Evolutionary conservation across 2,113 vertebrate genomes (phyloP).

Genomic region (Hylia prasina): DNA sequence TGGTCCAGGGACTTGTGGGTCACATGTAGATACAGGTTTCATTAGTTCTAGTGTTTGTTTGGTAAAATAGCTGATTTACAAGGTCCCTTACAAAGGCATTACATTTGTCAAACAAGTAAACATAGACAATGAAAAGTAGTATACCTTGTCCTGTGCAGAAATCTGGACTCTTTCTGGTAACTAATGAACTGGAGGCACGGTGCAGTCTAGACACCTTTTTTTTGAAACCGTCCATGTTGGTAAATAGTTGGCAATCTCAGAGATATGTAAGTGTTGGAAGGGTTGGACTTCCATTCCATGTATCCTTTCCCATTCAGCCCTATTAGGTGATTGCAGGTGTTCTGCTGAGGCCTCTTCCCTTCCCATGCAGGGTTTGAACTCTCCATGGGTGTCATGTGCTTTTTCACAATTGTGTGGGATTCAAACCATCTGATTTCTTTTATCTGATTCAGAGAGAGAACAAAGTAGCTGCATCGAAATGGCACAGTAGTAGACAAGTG

Average conservation of each 20-base stretch:
- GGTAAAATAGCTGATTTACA: background rate
- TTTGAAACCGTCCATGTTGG: background rate
- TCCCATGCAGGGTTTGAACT: fast-evolving
- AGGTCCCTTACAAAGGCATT: background rate
- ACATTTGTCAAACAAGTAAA: background rate
- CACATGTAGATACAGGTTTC: background rate
- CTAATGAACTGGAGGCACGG: background rate
- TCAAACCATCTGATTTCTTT: background rate
- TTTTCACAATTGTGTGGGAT: background rate
- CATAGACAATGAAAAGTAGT: background rate
- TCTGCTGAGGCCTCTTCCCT: background rate
- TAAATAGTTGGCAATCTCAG: background rate
- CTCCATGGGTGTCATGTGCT: background rate
- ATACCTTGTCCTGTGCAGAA: background rate
- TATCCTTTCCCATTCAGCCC: background rate
- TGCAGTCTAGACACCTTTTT: background rate
- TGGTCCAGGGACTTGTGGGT: background rate
- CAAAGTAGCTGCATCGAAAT: background rate
- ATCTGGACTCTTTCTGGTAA: background rate
- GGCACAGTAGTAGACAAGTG: background rate
- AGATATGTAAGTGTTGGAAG: fast-evolving
- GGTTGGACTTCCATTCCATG: background rate
- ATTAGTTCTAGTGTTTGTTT: background rate
- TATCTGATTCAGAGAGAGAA: background rate
- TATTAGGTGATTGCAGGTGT: background rate